A percentile compares a stretch with the other conserved stretches of the same genome.
These are phyloP conservation scores for Himalopsyche tibetana DNA, from an alignment of 2,888 invertebrate genomes.

Conservation along the genomic window DNA sequence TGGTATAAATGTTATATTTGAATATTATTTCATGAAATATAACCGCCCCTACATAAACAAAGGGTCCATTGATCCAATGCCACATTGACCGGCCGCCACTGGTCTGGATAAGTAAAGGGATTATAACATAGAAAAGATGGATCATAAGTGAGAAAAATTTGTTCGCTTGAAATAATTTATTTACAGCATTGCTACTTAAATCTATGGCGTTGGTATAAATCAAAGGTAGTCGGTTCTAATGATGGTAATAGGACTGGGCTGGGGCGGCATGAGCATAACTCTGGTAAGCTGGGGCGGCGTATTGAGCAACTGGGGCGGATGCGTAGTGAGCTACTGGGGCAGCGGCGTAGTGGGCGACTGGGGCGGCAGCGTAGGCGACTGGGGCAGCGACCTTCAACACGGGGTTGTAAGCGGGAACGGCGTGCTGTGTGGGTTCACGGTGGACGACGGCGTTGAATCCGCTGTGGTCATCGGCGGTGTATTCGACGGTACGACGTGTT, in stretches of 20 bases:
- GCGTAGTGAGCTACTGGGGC: conserved; percentile 55
- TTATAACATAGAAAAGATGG: too few relatives aligned
- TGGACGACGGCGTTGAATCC: conserved; percentile 75
- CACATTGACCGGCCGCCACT: too few relatives aligned
- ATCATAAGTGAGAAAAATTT: not conserved
- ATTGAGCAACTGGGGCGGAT: conserved; percentile 46
- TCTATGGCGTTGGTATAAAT: not conserved
- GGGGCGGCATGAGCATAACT: conserved; percentile 51
- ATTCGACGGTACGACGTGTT: conserved; percentile 73
- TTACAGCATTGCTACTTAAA: conserved; percentile 37
- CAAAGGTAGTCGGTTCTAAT: not conserved
- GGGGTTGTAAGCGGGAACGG: conserved; percentile 31
- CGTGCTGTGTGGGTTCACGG: conserved; percentile 69
- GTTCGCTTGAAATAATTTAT: conserved; percentile 39
- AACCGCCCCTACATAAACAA: too few relatives aligned
- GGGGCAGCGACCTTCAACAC: conserved; percentile 51
- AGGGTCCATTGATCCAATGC: too few relatives aligned
- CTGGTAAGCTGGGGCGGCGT: conserved; percentile 52
- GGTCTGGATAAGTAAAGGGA: too few relatives aligned
- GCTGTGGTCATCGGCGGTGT: conserved; percentile 72
- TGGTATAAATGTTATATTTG: too few relatives aligned
- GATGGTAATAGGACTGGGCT: conserved; percentile 55
- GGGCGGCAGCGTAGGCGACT: conserved; percentile 53
- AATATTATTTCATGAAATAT: too few relatives aligned
- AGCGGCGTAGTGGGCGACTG: conserved; percentile 53